Conservation (phyloP, 2,113 vertebrate species). For the Anolis carolinensis region DNA sequence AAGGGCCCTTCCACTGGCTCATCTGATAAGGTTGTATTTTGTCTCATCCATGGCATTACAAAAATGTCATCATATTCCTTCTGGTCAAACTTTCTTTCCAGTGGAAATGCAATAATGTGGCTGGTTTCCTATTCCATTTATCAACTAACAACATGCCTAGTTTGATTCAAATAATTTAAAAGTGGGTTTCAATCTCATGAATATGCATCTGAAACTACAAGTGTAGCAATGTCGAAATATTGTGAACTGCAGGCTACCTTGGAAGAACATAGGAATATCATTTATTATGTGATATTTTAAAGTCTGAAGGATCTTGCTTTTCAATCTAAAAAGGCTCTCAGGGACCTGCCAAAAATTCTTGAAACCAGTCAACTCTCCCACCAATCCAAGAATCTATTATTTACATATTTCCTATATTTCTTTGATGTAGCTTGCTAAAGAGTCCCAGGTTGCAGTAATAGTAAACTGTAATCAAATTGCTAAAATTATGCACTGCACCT, state of each 20-base stretch:
- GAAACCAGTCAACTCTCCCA: neutral
- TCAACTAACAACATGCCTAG: neutral
- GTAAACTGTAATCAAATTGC: no score
- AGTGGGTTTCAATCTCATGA: neutral
- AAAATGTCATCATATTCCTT: constrained; percentile 16
- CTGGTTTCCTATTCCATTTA: neutral
- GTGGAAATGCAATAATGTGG: neutral
- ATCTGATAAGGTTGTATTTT: neutral
- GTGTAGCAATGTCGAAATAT: neutral
- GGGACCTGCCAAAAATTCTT: neutral
- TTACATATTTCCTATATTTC: no score
- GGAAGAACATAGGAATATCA: neutral
- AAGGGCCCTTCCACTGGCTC: no score
- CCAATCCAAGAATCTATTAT: neutral
- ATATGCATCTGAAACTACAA: neutral
- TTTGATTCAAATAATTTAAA: constrained; percentile 8
- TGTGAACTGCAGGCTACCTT: neutral
- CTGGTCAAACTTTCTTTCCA: constrained; percentile 1
- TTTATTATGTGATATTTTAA: neutral
- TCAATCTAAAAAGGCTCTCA: neutral
- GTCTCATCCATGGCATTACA: constrained; percentile 21
- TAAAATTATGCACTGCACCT: no score
- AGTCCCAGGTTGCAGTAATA: no score
- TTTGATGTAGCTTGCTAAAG: no score
- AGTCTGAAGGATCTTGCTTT: neutral